These are phyloP conservation scores for Manis javanica DNA, from an alignment of 2,797 vertebrate genomes.

Conservation along the genomic window DNA sequence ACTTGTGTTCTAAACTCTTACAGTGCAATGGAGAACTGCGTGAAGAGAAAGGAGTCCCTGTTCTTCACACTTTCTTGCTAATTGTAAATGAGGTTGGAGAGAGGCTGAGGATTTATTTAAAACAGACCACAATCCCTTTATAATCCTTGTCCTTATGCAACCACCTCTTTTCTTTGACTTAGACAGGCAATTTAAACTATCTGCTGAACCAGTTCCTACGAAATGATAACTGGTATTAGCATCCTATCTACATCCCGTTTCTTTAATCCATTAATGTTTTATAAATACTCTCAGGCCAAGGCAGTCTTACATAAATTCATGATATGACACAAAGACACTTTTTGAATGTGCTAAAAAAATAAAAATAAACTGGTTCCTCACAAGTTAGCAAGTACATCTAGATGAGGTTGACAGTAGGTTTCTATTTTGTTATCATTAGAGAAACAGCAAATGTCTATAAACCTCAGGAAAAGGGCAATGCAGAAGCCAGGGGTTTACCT, in stretches of 20 bases:
- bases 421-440: constrained; percentile 21
- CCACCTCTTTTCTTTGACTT: constrained; percentile 5
- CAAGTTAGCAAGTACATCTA: not conserved
- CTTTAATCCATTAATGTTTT: constrained; percentile 68
- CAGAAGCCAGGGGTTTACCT: not conserved
- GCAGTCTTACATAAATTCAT: constrained; percentile 66
- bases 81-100: constrained; percentile 74
- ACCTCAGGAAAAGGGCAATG: not conserved
- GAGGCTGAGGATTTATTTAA: constrained; percentile 68
- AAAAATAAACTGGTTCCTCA: constrained; percentile 32
- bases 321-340: constrained; percentile 52
- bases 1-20: constrained; percentile 42
- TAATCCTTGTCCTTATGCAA: constrained; percentile 73
- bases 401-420: constrained; percentile 39
- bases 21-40: not conserved
- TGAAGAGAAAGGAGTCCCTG: constrained; percentile 49
- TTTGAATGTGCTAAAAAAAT: constrained; percentile 36
- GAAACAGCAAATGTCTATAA: not conserved
- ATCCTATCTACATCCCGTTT: constrained; percentile 44
- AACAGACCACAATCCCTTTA: constrained; percentile 75
- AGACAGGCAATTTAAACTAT: constrained; percentile 61
- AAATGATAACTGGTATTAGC: constrained; percentile 60
- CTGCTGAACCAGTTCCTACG: constrained; percentile 55
- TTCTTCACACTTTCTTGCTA: constrained; percentile 63
- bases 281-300: constrained; percentile 54